Base-by-base conservation (phyloP, 1,140 invertebrate genomes). In the Dreissena polymorpha region DNA sequence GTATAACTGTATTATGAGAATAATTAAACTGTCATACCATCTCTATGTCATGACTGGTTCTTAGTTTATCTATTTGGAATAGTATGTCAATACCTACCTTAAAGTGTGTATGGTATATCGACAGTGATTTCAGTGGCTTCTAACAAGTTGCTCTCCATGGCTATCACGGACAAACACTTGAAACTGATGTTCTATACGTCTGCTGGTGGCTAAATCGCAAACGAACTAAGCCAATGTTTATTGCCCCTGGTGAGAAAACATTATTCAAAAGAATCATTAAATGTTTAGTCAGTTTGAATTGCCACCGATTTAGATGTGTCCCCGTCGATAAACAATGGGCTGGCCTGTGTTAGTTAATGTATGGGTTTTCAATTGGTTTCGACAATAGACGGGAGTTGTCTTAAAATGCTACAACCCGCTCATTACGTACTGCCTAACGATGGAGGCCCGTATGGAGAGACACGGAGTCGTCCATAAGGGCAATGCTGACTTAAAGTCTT, bases 211-310 rank as follows among this genome's bases (percentile, higher is more conserved):
- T 39, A 2, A 8, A 39, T 39, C 39, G 39, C 39, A 39, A 39
- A 8, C 39, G 39, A 39, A 39, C 39, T 39, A 39, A 8, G 39
- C 39, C 39, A 2, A 60, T 60, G 21, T 60, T 60, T 60, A 60
- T 60, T 60, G 57, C 57, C 21, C 8, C 21, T 60, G 6, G 21
- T n/a, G 57, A 23, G 21, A 60, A 51, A 60, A 67, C 67, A 78
- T 78, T 78, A 69, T 65, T 69, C 51, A 70, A 53, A 69, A 53
- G 18, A 55, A 69, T 60, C 57, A 69, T 78, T 64, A 78, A 78
- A 78, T 78, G 68, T 78, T 78, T 69, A 68, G 76, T 51, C 76
- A 78, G 76, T 23, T 29, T 78, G 69, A 78, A 78, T 65, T 78
- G 76, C 68, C 76, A 67, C 67, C 49, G 65, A 55, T 78, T 78